Evolutionary conservation across 1,140 invertebrate species (phyloP), one percentile per base, ranked within the genome.

Genomic region (Agrypnia vestita): DNA sequence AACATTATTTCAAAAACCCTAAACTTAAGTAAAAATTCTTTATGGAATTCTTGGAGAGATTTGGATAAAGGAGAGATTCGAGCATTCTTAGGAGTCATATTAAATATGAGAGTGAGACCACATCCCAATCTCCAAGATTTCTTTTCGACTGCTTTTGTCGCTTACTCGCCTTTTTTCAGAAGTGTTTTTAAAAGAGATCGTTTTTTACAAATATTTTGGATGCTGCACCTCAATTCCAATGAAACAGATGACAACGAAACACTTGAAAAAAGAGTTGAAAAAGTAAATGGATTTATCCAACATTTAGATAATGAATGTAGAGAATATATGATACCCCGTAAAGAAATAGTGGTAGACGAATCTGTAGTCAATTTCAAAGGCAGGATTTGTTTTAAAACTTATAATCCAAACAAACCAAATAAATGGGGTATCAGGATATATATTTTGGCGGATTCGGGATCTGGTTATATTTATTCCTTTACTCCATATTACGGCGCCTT

Each of bases 401-500:
- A 72, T n/a, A 72, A 72, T 47, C 69, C 46, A 49, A 72, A 72
- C 0, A 72, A 72, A 49, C 44, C 69, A 72, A 72, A 47, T 17
- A 47, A 72, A 72, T 72, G 25, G 25, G 25, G 25, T 3, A 35
- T 35, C 6, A 1, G 25, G 6, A 35, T 35, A 1, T 35, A 35
- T 6, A 6, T 6, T 35, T 35, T 35, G 25, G 25, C 25, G 1
- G 25, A 35, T 35, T 35, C 25, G 1, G 25, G 6, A 3, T 35
- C 1, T 35, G 47, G 25, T 49, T 49, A 51, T 73, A 73, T 49
- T 15, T 73, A 51, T 73, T 17, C 10, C 17, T 51, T 73, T 17
- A 13, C 4, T 15, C 69, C 69, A 49, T 19, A 73, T 73, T 73
- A 73, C 49, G 69, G 69, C 19, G 3, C 46, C 46, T 13, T 73